Evolutionary conservation across 2,797 vertebrate species (phyloP).

Genomic region (Lagorchestes hirsutus): DNA sequence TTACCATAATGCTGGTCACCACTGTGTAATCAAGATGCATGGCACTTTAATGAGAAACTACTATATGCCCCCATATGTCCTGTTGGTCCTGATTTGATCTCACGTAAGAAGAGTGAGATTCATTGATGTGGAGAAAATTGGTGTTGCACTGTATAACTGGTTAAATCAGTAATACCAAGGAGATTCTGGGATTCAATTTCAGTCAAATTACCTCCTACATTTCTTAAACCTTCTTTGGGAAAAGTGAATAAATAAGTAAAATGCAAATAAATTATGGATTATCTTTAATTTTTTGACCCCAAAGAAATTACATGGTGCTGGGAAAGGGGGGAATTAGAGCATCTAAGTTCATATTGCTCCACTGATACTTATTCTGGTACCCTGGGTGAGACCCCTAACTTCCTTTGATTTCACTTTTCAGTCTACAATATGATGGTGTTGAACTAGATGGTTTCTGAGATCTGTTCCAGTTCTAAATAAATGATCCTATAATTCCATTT

Average conservation of each 20-base stretch:
- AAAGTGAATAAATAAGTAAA: slow-evolving; percentile 23
- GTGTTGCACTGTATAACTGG: background rate
- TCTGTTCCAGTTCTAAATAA: background rate
- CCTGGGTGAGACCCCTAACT: background rate
- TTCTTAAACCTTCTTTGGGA: slow-evolving; percentile 24
- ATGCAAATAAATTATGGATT: slow-evolving; percentile 10
- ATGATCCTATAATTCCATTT: background rate
- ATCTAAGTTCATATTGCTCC: background rate
- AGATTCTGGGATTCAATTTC: background rate
- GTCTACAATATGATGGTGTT: background rate
- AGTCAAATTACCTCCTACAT: background rate
- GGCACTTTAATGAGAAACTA: background rate
- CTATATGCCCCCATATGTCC: background rate
- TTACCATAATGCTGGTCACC: background rate
- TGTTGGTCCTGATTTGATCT: background rate
- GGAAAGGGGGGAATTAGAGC: background rate
- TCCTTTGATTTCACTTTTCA: background rate
- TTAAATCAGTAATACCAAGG: background rate
- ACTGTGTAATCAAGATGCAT: slow-evolving; percentile 32
- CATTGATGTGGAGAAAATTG: background rate
- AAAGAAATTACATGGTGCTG: background rate
- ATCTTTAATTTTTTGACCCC: background rate
- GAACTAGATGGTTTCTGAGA: background rate
- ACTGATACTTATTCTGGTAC: background rate
- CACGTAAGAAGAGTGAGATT: background rate